Evolutionary conservation across 1,140 invertebrate genomes (phyloP).

Genomic region (Harlomillsia oculata): DNA sequence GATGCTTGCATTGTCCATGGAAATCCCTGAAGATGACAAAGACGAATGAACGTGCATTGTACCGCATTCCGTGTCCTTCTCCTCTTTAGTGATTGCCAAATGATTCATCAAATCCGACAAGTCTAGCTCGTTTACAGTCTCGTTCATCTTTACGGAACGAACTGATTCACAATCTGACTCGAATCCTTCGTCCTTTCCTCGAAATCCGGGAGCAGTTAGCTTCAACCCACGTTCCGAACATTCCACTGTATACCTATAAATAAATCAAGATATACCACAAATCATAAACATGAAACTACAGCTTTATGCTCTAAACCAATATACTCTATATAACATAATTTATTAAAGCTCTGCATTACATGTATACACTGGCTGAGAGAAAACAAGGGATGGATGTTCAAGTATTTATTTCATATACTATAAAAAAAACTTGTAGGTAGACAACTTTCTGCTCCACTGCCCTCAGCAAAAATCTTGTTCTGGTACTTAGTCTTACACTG

Average conservation of each 20-base stretch:
- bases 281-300: too few relatives aligned
- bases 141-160: slow-evolving; percentile 24
- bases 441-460: too few relatives aligned
- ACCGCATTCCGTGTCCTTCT: slow-evolving; percentile 24
- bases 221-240: slow-evolving; percentile 33
- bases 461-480: too few relatives aligned
- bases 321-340: too few relatives aligned
- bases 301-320: too few relatives aligned
- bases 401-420: too few relatives aligned
- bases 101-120: slow-evolving; percentile 27
- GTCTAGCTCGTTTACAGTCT: slow-evolving; percentile 18
- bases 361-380: too few relatives aligned
- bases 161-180: slow-evolving; percentile 34
- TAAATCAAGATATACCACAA: not conserved
- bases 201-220: slow-evolving; percentile 23
- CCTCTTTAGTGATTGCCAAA: slow-evolving; percentile 28
- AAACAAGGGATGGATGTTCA: too few relatives aligned
- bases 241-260: slow-evolving; percentile 32
- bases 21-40: slow-evolving; percentile 17
- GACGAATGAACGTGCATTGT: slow-evolving; percentile 14
- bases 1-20: slow-evolving; percentile 29
- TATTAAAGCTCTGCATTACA: too few relatives aligned
- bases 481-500: too few relatives aligned
- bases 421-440: too few relatives aligned
- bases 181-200: slow-evolving; percentile 33